Base-by-base conservation (phyloP, 2,797 vertebrate genomes). In the Silurus lanzhouensis region DNA sequence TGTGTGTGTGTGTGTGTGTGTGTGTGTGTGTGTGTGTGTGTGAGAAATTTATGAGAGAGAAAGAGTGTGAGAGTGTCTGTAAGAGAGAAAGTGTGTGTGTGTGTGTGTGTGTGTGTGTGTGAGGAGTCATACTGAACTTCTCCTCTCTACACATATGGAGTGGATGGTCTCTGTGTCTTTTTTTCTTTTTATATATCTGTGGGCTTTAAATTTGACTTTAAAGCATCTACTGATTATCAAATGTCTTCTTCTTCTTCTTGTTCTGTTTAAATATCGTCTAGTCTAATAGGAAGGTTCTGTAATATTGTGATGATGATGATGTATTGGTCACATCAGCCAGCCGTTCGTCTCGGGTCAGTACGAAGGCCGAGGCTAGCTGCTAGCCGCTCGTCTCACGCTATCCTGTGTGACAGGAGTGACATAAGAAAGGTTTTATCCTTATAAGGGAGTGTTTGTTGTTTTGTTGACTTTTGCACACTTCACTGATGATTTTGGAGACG, bases 381-480 rank as follows among this genome's bases (percentile, higher is more conserved):
- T 38, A 38, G 31, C 38, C 48, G 48, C 48, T 52, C 2, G 8
- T 52, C 48, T 25, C 38, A 4, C 14, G 31, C 13, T 63, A 63
- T 64, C 60, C 77, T 64, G 60, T 48, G 13, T 48, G 13, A 79
- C 58, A 63, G n/a, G 6, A 8, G 38, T 46, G 77, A 79, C 38
- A 25, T 17, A n/a, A 6, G 60, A 22, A 79, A 79, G n/a, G 60
- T 79, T 79, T 79, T 64, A n/a, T 63, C 77, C 77, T 79, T 79
- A 79, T 79, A 79, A 79, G 77, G 77, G 63, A 79, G 58, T 64
- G 77, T 79, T 79, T 79, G 60, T 20, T 64, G 60, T 63, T 79
- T 63, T 79, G 77, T 79, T 79, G 60, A 79, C 77, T 64, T 46
- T 79, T 79, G 60, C 38, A 64, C 77, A 64, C 57, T 79, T 79